A percentile compares a stretch with the other conserved stretches of the same genome.
Conservation (phyloP, 1,140 invertebrate species). For the Caenorhabditis briggsae region DNA sequence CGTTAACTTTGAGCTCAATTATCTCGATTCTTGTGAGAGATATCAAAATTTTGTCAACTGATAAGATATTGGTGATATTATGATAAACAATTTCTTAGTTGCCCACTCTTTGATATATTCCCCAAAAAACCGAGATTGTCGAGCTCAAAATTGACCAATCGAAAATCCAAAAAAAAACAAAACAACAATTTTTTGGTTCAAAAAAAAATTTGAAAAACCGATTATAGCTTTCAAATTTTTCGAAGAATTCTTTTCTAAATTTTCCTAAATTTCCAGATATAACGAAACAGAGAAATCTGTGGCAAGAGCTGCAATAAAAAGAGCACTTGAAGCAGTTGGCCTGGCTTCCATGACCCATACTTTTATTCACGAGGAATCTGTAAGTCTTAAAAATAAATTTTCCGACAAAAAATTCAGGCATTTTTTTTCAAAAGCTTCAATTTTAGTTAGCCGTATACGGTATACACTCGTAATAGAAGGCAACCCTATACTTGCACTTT, state of each 20-base stretch:
- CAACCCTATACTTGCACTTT: no score
- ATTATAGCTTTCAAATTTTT: constrained; percentile 42
- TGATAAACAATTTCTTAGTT: no score
- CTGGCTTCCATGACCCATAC: constrained; percentile 53
- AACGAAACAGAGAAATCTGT: constrained; percentile 58
- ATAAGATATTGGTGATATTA: neutral
- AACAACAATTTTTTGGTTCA: neutral
- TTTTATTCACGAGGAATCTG: constrained; percentile 57
- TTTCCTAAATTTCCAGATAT: constrained; percentile 13
- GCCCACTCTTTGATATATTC: no score
- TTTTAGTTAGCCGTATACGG: no score
- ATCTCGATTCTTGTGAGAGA: neutral
- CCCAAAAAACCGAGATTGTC: no score
- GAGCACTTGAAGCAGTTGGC: constrained; percentile 52
- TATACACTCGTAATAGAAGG: no score
- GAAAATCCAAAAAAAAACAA: neutral
- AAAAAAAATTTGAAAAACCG: no score
- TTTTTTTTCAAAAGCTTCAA: no score
- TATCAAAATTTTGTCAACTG: neutral
- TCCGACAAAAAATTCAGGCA: no score
- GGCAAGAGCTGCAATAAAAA: constrained; percentile 52
- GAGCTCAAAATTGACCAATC: no score
- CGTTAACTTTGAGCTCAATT: no score
- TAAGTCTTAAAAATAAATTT: neutral
- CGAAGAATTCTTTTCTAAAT: neutral